These are phyloP conservation scores for Pelodiscus sinensis DNA, from an alignment of 2,113 vertebrate species.

Conservation along the genomic window DNA sequence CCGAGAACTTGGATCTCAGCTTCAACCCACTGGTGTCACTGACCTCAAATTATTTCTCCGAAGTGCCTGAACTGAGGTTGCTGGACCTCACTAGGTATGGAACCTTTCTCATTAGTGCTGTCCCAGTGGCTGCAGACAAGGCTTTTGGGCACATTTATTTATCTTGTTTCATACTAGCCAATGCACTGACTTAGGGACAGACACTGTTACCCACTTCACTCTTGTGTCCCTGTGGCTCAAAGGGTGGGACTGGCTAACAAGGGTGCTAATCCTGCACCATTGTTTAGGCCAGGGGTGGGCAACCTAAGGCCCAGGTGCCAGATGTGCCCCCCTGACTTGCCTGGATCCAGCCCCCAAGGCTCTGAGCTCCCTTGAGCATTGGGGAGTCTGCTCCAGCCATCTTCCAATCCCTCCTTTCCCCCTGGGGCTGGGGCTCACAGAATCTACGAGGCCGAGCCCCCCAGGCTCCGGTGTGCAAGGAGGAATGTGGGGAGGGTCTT, in stretches of 20 bases:
- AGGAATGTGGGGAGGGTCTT: too few relatives aligned
- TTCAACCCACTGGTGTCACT: slow-evolving; percentile 75
- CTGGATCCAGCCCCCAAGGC: too few relatives aligned
- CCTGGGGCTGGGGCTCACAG: too few relatives aligned
- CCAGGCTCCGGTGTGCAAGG: too few relatives aligned
- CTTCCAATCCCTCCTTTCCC: too few relatives aligned
- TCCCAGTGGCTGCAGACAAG: not conserved
- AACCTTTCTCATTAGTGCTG: not conserved
- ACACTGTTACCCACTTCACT: not conserved
- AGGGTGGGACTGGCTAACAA: too few relatives aligned
- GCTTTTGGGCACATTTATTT: not conserved
- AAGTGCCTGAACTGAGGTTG: slow-evolving; percentile 65
- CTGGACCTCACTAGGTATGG: slow-evolving; percentile 82
- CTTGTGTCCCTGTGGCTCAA: not conserved
- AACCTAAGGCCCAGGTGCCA: too few relatives aligned
- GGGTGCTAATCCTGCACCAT: not conserved
- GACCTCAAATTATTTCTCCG: slow-evolving; percentile 68
- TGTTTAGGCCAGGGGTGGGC: too few relatives aligned
- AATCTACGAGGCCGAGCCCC: too few relatives aligned
- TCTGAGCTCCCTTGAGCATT: too few relatives aligned
- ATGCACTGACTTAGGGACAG: not conserved
- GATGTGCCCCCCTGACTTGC: too few relatives aligned
- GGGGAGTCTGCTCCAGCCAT: too few relatives aligned
- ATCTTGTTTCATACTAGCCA: not conserved
- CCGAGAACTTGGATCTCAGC: slow-evolving; percentile 77